Evolutionary conservation across 2,113 vertebrate genomes (phyloP), one percentile per base, ranked within the genome.

Genomic region (Tichodroma muraria): DNA sequence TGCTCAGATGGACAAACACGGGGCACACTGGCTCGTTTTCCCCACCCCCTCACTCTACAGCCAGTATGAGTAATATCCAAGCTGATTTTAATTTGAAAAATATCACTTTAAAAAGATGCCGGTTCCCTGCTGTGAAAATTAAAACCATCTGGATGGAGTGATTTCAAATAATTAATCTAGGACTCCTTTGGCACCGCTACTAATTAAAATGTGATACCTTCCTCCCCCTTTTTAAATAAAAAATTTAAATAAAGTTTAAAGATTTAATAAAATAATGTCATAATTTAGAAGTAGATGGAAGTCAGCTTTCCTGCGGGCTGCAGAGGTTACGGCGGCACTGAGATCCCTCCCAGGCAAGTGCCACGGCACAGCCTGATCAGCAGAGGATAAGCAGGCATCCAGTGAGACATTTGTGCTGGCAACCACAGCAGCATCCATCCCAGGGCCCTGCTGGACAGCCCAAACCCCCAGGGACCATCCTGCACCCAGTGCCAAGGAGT

Each of bases 1-100:
- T 6, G 25, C 93, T 94, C 78, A 6, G 63, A 89, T 9, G 60
- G 94, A 91, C 72, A 88, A 84, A 80, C 91, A 95, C 2, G 3
- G 95, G 93, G 89, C 88, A 87, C 17, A 6, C 80, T 27, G 63
- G 80, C 70, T 85, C 3, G 0, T 5, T 1, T 6, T 69, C 91
- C 94, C 86, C 83, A 86, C 96, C 96, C 95, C 96, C 96, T 92
- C 33, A 4, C 96, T 94, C 95, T 92, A 90, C 94, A 97, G 94
- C 85, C 96, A 93, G 94, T 81, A 96, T 97, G 96, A 97, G 91
- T 96, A 97, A 96, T 97, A 97, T 96, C 94, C 96, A 92, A 95
- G 91, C 97, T 96, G 98, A 98, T 98, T 98, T 98, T 98, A 98
- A 98, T 98, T 97, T 97, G 95, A 98, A 98, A 97, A 98, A 96